Base-by-base conservation (phyloP, 2,888 invertebrate species). In the Drosophila barbarae region DNA sequence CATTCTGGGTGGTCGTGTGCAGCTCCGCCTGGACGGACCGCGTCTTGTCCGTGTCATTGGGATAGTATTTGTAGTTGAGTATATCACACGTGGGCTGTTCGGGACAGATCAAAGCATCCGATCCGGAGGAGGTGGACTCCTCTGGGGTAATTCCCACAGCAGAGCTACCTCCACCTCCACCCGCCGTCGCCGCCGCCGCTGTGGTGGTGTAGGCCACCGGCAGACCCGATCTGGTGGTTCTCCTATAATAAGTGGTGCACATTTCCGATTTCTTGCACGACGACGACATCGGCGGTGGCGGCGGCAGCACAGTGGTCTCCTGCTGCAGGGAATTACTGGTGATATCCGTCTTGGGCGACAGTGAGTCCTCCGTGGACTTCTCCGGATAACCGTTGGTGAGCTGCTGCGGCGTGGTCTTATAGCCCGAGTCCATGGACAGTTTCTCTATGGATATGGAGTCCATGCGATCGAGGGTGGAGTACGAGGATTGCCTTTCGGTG, bases 1-100 rank as follows among this genome's bases (percentile, higher is more conserved):
- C 92, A 9, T 91, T 77, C 53, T 89, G 86, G 5, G 89, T 87
- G 53, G 87, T 86, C 21, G 85, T 86, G 21, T 88, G 88, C 58
- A 87, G 70, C 60, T 88, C 87, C 15, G 87, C 87, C 50, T 87
- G 86, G 36, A 86, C 78, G 38, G 87, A 78, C 42, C 85, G 77
- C 55, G 85, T 86, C 69, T 85, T 87, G 68, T 86, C 88, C 71
- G 85, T 85, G 35, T 86, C 89, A 73, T 87, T 88, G 57, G 86
- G 87, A 71, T 87, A 87, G 63, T 88, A 88, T 65, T 88, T 88
- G 57, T 89, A 88, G 77, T 87, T 88, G 51, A 88, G 87, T 59
- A 88, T 87, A 85, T 87, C 88, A 87, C 88, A 87, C 76, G 86
- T 87, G 26, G 87, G 86, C 78, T 85, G 86, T 75, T 87, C 87